Percentiles rank a stretch among this genome's conserved stretches.
These are phyloP conservation scores for Nycteola revayana DNA, from an alignment of 2,888 invertebrate genomes.

Conservation along the genomic window DNA sequence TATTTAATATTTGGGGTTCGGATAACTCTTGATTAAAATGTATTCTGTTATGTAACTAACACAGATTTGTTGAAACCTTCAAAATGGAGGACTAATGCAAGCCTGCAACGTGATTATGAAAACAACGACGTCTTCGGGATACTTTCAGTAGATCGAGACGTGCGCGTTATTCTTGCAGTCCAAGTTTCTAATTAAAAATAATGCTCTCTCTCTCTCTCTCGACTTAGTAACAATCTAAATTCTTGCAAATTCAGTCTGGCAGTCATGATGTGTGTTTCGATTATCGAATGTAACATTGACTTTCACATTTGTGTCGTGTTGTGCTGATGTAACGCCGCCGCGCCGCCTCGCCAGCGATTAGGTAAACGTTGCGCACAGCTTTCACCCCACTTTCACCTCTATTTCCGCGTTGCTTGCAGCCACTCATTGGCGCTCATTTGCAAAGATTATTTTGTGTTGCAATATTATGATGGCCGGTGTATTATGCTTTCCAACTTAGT, in stretches of 20 bases:
- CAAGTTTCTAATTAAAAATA: too few relatives aligned
- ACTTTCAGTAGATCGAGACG: too few relatives aligned
- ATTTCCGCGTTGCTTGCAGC: conserved; percentile 67
- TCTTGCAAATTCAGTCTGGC: conserved; percentile 21
- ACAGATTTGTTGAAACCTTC: too few relatives aligned
- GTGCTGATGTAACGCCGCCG: conserved; percentile 54
- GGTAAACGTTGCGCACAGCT: conserved; percentile 77
- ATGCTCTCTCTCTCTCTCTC: too few relatives aligned
- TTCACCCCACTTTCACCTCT: conserved; percentile 78
- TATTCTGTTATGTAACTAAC: too few relatives aligned
- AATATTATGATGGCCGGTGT: conserved; percentile 22
- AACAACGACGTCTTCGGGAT: too few relatives aligned
- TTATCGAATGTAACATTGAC: conserved; percentile 77
- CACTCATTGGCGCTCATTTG: conserved; percentile 42
- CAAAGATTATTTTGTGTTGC: conserved; percentile 36
- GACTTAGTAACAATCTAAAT: too few relatives aligned
- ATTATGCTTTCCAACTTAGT: conserved; percentile 5
- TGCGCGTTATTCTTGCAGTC: too few relatives aligned
- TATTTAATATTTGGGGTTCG: too few relatives aligned
- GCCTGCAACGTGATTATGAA: too few relatives aligned
- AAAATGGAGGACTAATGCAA: too few relatives aligned
- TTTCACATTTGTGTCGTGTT: conserved; percentile 67
- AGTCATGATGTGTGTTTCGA: conserved; percentile 33
- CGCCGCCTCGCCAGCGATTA: conserved; percentile 56
- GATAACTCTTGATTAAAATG: too few relatives aligned